Evolutionary conservation across 2,797 vertebrate species (phyloP).

Genomic region (Nyctibius grandis): DNA sequence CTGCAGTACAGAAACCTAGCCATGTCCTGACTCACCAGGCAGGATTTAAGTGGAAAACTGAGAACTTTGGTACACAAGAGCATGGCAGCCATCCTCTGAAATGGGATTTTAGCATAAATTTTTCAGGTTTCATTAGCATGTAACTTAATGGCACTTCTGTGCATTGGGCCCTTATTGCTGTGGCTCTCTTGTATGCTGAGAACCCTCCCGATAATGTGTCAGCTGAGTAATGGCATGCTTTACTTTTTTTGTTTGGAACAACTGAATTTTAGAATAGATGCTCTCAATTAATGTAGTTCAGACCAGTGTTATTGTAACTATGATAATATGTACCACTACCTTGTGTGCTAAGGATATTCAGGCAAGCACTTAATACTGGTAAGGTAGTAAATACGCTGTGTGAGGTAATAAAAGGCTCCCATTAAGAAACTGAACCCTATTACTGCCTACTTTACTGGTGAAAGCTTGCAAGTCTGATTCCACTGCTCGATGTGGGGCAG

Average conservation of each 20-base stretch:
- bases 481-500: background rate
- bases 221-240: background rate
- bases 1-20: slow-evolving; percentile 16
- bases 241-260: background rate
- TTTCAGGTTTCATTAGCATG: background rate
- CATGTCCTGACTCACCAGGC: slow-evolving; percentile 48
- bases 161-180: background rate
- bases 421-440: slow-evolving; percentile 52
- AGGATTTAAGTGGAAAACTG: slow-evolving; percentile 12
- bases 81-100: background rate
- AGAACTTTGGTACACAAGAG: background rate
- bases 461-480: slow-evolving; percentile 57
- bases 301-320: background rate
- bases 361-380: slow-evolving; percentile 46
- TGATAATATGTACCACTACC: slow-evolving; percentile 22
- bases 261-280: slow-evolving; percentile 44
- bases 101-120: background rate
- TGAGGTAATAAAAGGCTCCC: slow-evolving; percentile 54
- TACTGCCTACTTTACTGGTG: slow-evolving; percentile 38
- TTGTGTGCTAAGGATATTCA: slow-evolving; percentile 36
- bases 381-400: background rate
- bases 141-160: slow-evolving; percentile 25
- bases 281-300: slow-evolving; percentile 42
- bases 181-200: background rate
- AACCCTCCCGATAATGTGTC: background rate